These are phyloP conservation scores for Linurgus olivaceus DNA, from an alignment of 2,797 vertebrate genomes.

Conservation along the genomic window DNA sequence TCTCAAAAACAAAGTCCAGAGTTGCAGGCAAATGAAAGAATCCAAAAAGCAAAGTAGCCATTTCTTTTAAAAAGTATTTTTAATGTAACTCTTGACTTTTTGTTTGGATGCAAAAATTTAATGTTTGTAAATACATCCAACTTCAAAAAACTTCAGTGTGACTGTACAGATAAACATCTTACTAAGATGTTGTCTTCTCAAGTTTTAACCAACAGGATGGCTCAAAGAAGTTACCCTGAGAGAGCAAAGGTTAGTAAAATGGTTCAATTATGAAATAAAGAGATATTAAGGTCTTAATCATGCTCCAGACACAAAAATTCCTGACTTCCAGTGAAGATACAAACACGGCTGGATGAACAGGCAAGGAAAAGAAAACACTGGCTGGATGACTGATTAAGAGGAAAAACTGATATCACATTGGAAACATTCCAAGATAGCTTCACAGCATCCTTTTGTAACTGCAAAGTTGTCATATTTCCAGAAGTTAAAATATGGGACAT, in stretches of 20 bases:
- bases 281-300: neutral
- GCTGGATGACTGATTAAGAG: neutral
- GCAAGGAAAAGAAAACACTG: slow-evolving; percentile 21
- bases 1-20: neutral
- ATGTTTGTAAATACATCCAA: neutral
- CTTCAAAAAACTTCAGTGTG: neutral
- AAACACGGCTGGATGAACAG: neutral
- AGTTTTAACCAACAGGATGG: neutral
- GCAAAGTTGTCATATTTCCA: neutral
- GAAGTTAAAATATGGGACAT: neutral
- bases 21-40: neutral
- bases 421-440: neutral
- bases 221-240: neutral
- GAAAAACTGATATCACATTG: neutral
- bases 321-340: slow-evolving; percentile 30
- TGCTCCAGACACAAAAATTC: slow-evolving; percentile 17
- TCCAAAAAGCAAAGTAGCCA: neutral
- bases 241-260: neutral
- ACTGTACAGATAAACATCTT: neutral
- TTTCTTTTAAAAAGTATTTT: neutral
- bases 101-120: neutral
- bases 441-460: neutral
- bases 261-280: neutral
- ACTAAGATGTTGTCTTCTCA: neutral
- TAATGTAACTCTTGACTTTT: neutral